Conservation (phyloP, 1,140 invertebrate species). For the Ceratina australensis region DNA sequence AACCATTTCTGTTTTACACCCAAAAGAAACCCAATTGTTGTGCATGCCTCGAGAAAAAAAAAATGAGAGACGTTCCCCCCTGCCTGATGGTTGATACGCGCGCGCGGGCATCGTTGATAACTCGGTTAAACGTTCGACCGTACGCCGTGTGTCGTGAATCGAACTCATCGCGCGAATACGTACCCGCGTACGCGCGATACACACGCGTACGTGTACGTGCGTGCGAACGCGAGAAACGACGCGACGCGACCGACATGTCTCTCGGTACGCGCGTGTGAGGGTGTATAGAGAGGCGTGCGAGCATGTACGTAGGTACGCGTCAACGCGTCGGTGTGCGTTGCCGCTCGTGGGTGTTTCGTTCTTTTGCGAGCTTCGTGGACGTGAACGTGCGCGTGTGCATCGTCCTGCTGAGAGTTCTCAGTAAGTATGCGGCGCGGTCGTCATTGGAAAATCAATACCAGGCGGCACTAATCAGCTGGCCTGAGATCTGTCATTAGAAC, state of each 20-base stretch:
- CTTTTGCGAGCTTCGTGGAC: constrained; percentile 34
- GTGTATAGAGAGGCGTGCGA: constrained; percentile 16
- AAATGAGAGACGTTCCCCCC: not conserved
- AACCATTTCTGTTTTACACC: constrained; percentile 42
- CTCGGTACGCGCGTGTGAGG: constrained; percentile 1
- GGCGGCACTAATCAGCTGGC: constrained; percentile 78
- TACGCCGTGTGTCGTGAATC: constrained; percentile 35
- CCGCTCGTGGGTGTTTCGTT: constrained; percentile 52
- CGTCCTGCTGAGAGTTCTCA: constrained; percentile 62
- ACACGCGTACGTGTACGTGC: constrained; percentile 6
- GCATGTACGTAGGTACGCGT: constrained; percentile 4
- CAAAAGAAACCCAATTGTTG: constrained; percentile 17
- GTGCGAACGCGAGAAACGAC: not conserved
- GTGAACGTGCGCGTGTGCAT: constrained; percentile 60
- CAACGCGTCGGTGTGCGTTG: constrained; percentile 21
- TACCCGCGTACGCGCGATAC: constrained; percentile 4
- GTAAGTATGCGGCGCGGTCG: constrained; percentile 68
- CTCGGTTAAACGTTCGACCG: constrained; percentile 28
- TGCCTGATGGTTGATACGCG: constrained; percentile 11
- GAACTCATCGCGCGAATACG: constrained; percentile 35
- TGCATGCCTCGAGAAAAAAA: constrained; percentile 9
- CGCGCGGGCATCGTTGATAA: constrained; percentile 4
- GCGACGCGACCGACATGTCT: not conserved
- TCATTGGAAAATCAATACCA: constrained; percentile 78
- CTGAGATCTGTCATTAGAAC: constrained; percentile 70